Evolutionary conservation across 2,888 invertebrate genomes (phyloP), one percentile per base, ranked within the genome.

Genomic region (Blera fallax): DNA sequence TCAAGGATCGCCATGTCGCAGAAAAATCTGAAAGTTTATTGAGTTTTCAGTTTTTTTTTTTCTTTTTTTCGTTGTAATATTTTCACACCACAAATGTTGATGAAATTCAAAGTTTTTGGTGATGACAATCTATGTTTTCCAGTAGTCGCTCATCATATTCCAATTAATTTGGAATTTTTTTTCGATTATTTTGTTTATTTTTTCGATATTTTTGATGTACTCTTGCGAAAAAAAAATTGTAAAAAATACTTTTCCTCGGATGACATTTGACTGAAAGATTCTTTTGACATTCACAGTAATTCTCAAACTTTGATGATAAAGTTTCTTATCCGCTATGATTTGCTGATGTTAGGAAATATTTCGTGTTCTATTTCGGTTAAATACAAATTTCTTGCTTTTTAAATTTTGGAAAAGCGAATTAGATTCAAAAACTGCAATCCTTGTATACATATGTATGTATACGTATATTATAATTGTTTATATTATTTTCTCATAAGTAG

Each of bases 1-100:
- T 98, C 93, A 80, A 95, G 94, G 0, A 90, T 88, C 67, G 89
- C 90, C 89, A 90, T 90, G 80, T 48, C 83, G 11, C 8, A 6
- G n/a, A 3, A 14, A 32, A 21, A 64, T 69, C 60, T 74, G 52
- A 5, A 74, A 62, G 62, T 29, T 58, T n/a, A 24, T 27, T 40
- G 0, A 16, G 18, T 1, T 27, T 37, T 34, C 2, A 43, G 2
- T 34, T 37, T 21, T 40, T 11, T 8, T 2, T 45, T 43, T 24
- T n/a, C n/a, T 37, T 11, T 37, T 11, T 11, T 29, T 14, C 37
- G 1, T 32, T 48, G 48, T 37, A 1, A 43, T 3, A 16, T 32
- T 43, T 56, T 21, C 50, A 10, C 58, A 70, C 70, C 45, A 27
- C 8, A 27, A 67, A 16, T 14, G 16, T 3, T 50, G 0, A 34